Conservation (phyloP, 2,113 vertebrate species). For the Alligator sinensis region DNA sequence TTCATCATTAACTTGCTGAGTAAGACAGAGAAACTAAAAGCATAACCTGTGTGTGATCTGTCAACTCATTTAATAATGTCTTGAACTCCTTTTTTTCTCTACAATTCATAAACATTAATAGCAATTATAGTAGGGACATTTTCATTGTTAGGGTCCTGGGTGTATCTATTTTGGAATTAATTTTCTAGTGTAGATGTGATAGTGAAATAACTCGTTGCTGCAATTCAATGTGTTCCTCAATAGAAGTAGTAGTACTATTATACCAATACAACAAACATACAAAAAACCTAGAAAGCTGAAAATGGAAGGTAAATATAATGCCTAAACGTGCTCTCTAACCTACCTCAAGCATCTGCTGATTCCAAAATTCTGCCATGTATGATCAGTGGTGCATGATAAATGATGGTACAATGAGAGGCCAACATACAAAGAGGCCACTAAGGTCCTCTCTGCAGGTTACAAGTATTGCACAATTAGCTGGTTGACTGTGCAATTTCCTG, state of each 20-base stretch:
- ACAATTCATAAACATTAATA: background rate
- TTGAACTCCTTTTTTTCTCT: background rate
- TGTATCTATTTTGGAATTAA: constrained; percentile 6
- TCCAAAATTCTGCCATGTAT: too few relatives aligned
- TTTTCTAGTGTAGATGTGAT: background rate
- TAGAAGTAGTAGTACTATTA: background rate
- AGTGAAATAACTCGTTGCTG: background rate
- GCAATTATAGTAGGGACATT: background rate
- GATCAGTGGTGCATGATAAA: too few relatives aligned
- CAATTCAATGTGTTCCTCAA: background rate
- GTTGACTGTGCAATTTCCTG: too few relatives aligned
- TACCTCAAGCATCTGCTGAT: background rate
- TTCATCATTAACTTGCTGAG: background rate
- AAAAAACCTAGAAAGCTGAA: background rate
- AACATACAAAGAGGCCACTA: too few relatives aligned
- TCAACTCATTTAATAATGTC: background rate
- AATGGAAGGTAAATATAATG: background rate
- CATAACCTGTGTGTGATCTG: background rate
- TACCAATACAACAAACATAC: background rate
- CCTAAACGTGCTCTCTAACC: background rate
- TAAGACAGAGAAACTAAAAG: background rate
- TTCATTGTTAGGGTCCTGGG: background rate
- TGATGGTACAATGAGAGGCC: too few relatives aligned
- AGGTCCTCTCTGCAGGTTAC: too few relatives aligned
- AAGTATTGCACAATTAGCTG: too few relatives aligned